Evolutionary conservation across 2,113 vertebrate species (phyloP).

Genomic region (Amblyornis subalaris): DNA sequence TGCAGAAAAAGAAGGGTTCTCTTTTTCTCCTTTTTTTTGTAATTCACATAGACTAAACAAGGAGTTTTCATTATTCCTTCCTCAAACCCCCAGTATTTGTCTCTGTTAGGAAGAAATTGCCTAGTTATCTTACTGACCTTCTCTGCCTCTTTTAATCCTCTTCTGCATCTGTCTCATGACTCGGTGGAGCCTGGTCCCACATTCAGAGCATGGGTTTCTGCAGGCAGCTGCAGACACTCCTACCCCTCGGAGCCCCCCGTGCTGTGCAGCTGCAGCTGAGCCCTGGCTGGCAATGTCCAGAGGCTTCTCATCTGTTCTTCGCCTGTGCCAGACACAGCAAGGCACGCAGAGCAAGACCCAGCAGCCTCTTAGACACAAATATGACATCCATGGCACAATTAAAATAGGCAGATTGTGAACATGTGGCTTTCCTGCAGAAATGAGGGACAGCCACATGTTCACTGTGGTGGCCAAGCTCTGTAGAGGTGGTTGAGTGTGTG

Average conservation of each 20-base stretch:
- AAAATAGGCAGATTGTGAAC: neutral
- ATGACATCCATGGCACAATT: neutral
- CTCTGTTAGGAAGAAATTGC: neutral
- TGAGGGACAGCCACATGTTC: neutral
- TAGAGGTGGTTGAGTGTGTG: neutral
- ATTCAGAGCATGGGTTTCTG: neutral
- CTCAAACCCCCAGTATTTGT: neutral
- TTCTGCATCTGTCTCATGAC: neutral
- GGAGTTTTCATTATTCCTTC: neutral
- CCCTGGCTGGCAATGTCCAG: neutral
- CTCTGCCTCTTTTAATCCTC: neutral
- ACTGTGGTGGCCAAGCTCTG: neutral
- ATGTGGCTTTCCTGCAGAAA: neutral
- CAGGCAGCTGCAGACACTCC: neutral
- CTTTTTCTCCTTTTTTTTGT: neutral
- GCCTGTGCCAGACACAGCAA: neutral
- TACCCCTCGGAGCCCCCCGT: accelerated
- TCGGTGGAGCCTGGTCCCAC: neutral
- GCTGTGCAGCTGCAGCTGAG: neutral
- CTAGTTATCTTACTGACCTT: neutral
- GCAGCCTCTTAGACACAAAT: neutral
- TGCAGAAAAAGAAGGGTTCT: accelerated
- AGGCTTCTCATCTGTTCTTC: neutral
- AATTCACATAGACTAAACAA: neutral
- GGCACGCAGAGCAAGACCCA: neutral